Evolutionary conservation across 2,113 vertebrate species (phyloP).

Genomic region (Taxidea taxus): DNA sequence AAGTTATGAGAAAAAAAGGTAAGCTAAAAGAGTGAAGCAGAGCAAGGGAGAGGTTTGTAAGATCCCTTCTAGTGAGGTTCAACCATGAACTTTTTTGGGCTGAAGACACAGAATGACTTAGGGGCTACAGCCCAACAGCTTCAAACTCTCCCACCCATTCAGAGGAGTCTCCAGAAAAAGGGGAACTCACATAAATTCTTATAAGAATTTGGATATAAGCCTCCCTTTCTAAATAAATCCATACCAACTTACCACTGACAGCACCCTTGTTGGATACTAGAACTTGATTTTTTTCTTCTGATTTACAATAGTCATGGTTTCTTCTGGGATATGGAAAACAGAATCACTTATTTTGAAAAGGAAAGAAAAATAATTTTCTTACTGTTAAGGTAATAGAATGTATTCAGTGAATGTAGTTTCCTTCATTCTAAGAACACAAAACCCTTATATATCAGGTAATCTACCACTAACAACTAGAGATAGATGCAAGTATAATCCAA

Average conservation of each 20-base stretch:
- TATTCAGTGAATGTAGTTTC: neutral
- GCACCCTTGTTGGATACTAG: neutral
- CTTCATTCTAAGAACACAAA: neutral
- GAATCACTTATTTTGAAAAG: neutral
- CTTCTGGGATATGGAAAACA: neutral
- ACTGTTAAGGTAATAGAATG: neutral
- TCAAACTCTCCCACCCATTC: neutral
- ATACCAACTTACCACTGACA: neutral
- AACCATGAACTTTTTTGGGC: neutral
- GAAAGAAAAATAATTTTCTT: neutral
- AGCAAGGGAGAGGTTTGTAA: neutral
- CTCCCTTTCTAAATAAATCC: neutral
- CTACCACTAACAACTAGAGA: neutral
- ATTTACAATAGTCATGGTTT: neutral
- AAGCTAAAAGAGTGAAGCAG: neutral
- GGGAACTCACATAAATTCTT: neutral
- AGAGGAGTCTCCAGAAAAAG: neutral
- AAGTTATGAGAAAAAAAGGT: neutral
- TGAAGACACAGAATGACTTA: neutral
- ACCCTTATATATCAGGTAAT: neutral
- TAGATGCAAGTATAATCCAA: neutral
- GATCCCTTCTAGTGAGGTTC: neutral
- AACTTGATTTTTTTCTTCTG: neutral
- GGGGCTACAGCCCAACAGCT: neutral
- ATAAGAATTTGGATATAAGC: neutral